Evolutionary conservation across 2,888 invertebrate genomes (phyloP), one percentile per base, ranked within the genome.

Genomic region (Amphipoea lucens): DNA sequence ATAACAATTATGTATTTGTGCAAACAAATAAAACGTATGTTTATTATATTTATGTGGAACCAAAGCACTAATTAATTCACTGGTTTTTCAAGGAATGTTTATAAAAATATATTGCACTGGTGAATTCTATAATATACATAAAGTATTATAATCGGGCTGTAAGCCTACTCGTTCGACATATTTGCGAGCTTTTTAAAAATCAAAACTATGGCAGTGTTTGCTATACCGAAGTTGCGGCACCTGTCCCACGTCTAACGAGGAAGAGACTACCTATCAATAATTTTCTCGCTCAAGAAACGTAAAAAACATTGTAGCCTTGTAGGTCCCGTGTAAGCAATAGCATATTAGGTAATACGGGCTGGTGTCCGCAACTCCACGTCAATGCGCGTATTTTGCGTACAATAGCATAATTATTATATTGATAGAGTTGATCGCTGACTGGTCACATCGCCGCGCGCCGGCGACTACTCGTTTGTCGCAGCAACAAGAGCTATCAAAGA

Each of bases 1-100:
- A 82, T 83, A 79, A 85, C 78, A 84, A 79, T 68, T 68, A 83
- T 68, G 63, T 87, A 85, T 85, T 89, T 89, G 87, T 88, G 88
- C 89, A 85, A 83, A 87, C 81, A 77, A 83, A 82, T 83, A 84
- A 74, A 86, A 65, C 57, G 17, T 62, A 77, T 83, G 51, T 63
- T 66, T 70, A 71, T 69, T 62, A 54, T 57, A 57, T 63, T 69
- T 36, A 20, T 68, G 66, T 7, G 14, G 40, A 84, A 78, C 36
- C 29, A 78, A 87, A 84, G 54, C 77, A 76, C 63, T 57, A 20
- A 36, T 29, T 69, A 70, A 51, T 45, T 63, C 57, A 42, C 75
- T 60, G 79, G 17, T 45, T 62, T 75, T 60, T 74, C 60, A 74
- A 63, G 85, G 85, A 86, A 86, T 86, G 85, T 87, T 74, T 77